Conservation (phyloP, 2,113 vertebrate species). For the Halcyon malimbica region DNA sequence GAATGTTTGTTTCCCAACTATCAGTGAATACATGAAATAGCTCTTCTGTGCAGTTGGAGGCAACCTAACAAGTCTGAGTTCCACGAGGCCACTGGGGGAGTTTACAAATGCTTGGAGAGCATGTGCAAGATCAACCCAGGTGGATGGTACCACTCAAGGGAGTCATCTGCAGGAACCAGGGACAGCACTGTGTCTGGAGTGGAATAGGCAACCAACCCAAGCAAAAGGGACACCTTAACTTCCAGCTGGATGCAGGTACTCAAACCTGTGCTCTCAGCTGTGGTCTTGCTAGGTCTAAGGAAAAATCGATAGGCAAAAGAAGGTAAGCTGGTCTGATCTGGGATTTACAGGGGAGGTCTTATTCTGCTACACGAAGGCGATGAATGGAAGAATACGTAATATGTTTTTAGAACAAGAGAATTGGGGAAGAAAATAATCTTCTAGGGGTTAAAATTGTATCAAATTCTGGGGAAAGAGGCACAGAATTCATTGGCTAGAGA, state of each 20-base stretch:
- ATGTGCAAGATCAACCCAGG: background rate
- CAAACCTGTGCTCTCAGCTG: background rate
- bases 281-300: background rate
- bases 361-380: background rate
- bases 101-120: background rate
- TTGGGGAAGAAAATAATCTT: background rate
- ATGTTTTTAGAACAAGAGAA: background rate
- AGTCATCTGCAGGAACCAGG: background rate
- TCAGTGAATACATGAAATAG: background rate
- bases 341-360: background rate
- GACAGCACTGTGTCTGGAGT: background rate
- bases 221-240: background rate
- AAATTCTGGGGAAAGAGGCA: background rate
- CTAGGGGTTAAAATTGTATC: background rate
- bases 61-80: background rate
- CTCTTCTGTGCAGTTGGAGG: background rate
- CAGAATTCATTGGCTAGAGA: background rate
- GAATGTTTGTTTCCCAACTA: background rate
- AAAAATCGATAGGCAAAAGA: background rate
- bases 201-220: accelerated
- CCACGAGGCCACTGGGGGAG: accelerated
- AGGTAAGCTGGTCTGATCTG: background rate
- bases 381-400: background rate
- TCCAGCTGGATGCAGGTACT: background rate
- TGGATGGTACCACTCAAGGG: background rate